These are phyloP conservation scores for Bilobella aurantiaca DNA, from an alignment of 1,140 invertebrate genomes.

Conservation along the genomic window DNA sequence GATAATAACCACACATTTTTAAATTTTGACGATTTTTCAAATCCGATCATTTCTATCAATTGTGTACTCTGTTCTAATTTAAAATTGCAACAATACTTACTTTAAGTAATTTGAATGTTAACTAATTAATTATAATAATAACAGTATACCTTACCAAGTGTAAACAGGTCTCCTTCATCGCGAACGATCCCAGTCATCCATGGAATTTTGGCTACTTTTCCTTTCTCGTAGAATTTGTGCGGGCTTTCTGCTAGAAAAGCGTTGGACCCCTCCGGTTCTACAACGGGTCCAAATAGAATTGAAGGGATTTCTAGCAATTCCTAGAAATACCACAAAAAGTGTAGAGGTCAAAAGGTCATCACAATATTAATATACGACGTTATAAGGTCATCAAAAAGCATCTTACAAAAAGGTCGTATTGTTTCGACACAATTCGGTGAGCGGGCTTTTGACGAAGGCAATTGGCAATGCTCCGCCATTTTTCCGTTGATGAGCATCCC, in stretches of 20 bases:
- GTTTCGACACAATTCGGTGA: neutral
- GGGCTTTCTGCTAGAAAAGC: slow-evolving; percentile 12
- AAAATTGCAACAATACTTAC: neutral
- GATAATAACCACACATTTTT: no score
- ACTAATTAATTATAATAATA: neutral
- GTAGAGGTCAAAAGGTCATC: neutral
- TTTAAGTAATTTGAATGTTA: neutral
- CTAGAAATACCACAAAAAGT: neutral
- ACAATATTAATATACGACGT: no score
- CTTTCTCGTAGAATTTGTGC: slow-evolving; percentile 3
- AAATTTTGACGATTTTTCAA: no score
- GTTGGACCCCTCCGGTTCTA: neutral
- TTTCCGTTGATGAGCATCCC: neutral
- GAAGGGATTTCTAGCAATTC: slow-evolving; percentile 1
- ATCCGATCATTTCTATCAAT: no score
- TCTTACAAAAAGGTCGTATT: slow-evolving; percentile 12
- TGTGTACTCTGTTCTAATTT: no score
- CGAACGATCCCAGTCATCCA: slow-evolving; percentile 10
- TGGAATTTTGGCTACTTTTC: slow-evolving; percentile 13
- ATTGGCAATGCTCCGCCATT: neutral
- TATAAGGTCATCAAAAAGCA: no score
- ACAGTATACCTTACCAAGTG: slow-evolving; percentile 5
- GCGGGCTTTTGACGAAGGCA: neutral
- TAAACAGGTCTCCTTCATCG: slow-evolving; percentile 6
- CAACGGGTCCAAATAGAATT: slow-evolving; percentile 19